Conservation (phyloP, 2,888 invertebrate genomes). For the Agrilus biguttatus region DNA sequence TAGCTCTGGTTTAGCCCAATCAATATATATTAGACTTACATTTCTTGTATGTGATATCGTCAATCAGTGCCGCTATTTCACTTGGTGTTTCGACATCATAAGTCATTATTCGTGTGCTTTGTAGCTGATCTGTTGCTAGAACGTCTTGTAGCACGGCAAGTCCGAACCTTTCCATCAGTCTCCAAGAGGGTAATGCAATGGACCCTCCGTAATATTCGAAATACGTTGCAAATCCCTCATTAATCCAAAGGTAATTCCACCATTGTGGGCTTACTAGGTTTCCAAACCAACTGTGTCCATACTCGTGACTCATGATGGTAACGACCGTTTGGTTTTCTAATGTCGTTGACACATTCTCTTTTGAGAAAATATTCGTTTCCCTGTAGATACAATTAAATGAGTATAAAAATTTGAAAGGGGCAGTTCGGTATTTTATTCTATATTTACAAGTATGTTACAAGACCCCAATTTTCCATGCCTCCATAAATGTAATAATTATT, state of each 20-base stretch:
- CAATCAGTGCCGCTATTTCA: constrained; percentile 46
- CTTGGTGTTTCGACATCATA: constrained; percentile 37
- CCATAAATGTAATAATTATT: constrained; percentile 52
- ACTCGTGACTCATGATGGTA: constrained; percentile 44
- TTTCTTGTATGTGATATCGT: constrained; percentile 12
- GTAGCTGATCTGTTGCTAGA: constrained; percentile 36
- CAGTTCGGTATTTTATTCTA: background rate
- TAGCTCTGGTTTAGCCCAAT: too few relatives aligned
- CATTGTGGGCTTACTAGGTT: constrained; percentile 47
- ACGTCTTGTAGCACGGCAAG: constrained; percentile 33
- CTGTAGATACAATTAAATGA: constrained; percentile 20
- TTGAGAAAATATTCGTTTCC: constrained; percentile 42
- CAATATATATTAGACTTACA: too few relatives aligned
- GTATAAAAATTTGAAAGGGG: background rate
- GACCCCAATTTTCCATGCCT: constrained; percentile 92
- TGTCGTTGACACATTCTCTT: constrained; percentile 29
- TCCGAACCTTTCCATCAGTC: constrained; percentile 7
- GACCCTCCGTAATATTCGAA: constrained; percentile 34
- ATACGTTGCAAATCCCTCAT: constrained; percentile 55
- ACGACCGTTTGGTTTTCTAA: constrained; percentile 34
- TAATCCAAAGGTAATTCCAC: constrained; percentile 52
- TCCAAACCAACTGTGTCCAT: constrained; percentile 60
- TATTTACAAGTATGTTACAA: constrained; percentile 57
- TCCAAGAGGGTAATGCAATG: constrained; percentile 6
- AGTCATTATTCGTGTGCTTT: constrained; percentile 37